Evolutionary conservation across 2,888 invertebrate species (phyloP), one percentile per base, ranked within the genome.

Genomic region (Terebella lapidaria): DNA sequence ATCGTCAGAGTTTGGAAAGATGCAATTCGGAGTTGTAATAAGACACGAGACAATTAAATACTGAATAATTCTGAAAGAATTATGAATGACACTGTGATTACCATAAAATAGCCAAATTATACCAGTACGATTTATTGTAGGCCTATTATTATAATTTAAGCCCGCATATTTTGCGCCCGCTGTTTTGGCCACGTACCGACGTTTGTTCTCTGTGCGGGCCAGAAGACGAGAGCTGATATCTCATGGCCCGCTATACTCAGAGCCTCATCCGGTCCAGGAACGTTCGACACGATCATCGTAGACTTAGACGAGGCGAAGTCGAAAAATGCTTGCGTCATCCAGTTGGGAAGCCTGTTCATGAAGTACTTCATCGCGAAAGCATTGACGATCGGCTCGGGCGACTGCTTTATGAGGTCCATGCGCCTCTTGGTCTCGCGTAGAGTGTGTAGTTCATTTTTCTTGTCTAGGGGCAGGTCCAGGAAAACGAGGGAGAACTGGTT

Each of bases 401-500:
- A 67, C 0, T 24, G 25, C 57, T 67, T 67, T 30, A 67, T 62
- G 20, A 24, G 4, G 45, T 67, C 51, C 67, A 67, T 67, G 22
- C 64, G 54, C 3, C 29, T n/a, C 25, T 52, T 57, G 18, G 57
- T 59, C 24, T 25, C 25, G 20, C 25, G 15, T 27, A 63, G 54
- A 18, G 30, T 22, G 27, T 57, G 54, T 27, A 63, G 10, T n/a
- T 45, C 42, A 28, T 63, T 49, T 4, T 51, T 57, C 5, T 29
- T 22, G 15, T 49, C 27, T 18, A 63, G 4, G 18, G 64, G 64
- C 18, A 66, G 53, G 10, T 22, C 28, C 10, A 67, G 49, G 53
- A 67, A 62, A 30, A 67, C 61, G 27, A 67, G 52, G 1, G 61
- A 60, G 45, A 67, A 67, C 56, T 67, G 67, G 52, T 67, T 67